Base-by-base conservation (phyloP, 2,113 vertebrate species). In the Grammomys surdaster region DNA sequence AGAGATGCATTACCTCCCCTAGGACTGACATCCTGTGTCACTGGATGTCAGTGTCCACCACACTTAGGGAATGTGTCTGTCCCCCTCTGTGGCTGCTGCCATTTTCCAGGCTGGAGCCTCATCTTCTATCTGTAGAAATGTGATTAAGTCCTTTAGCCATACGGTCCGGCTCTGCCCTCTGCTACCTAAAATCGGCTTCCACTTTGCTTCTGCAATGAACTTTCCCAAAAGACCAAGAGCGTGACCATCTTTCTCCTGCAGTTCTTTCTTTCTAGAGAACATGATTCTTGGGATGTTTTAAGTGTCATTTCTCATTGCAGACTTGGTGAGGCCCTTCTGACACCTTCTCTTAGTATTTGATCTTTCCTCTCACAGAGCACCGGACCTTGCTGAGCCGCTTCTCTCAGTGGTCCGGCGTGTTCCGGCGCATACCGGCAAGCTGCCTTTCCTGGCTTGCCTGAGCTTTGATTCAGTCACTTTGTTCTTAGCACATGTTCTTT, bases 1-100 rank as follows among this genome's bases (percentile, higher is more conserved):
- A 16, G 46, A 19, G 91, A 91, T 91, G 94, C 82, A 94, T 97
- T 93, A 87, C 94, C 46, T 97, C 96, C 93, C 95, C 69, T 43
- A 51, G 88, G 97, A 87, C 85, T 75, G 86, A 90, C 78, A 60
- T 89, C 43, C 75, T 94, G 88, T 93, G 91, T 72, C 40, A 33
- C 22, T 86, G 69, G 88, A 54, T n/a, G 56, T 84, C 56, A 43
- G n/a, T 43, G 81, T 90, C 88, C 85, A 54, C 87, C 28, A 96
- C 89, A 63, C 63, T 85, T 77, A 22, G 13, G 19, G 54, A 58
- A n/a, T 54, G 36, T 56, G 46, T 51, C 31, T 88, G 16, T 48
- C 93, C 24, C 58, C 33, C 11, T 80, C 58, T 43, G 4, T 43
- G 17, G 51, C 46, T 9, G 16, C 36, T 81, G 72, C 58, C 26